Evolutionary conservation across 92 coral and sea anemone species (phyloP), one percentile per base, ranked within the genome.

Genomic region (Nematostella vectensis): DNA sequence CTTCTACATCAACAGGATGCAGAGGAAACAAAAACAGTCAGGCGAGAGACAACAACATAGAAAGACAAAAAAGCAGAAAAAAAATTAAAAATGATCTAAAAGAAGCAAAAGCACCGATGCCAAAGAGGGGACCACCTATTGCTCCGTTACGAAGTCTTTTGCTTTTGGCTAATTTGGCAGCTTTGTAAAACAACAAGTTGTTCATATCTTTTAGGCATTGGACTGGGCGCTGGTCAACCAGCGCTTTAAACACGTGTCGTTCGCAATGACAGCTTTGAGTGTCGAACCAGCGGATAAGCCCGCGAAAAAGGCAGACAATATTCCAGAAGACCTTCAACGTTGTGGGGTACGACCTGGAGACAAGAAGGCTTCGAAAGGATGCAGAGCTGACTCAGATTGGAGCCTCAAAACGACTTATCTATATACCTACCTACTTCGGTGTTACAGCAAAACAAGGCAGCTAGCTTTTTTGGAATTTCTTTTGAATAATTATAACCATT

Each of bases 351-450:
- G 63, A 58, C 48, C 31, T 58, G 25, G 63, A 58, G 38, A 58
- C 63, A 37, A 58, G 11, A 9, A 49, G 63, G 22, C 23, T 37
- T 3, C 31, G 51, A 17, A 58, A 58, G 51, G 63, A 58, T 4
- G 48, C 63, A 27, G 50, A 58, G 52, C 31, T 58, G 11, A 56
- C 62, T 47, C 51, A 56, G 26, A 25, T 31, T 31, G 2, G 39
- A 25, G 37, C 20, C 17, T 53, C n/a, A n/a, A n/a, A n/a, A n/a
- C n/a, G n/a, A n/a, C n/a, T n/a, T n/a, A n/a, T n/a, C n/a, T n/a
- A n/a, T n/a, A n/a, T n/a, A n/a, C n/a, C n/a, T n/a, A n/a, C n/a
- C n/a, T n/a, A n/a, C n/a, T n/a, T n/a, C n/a, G n/a, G n/a, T n/a
- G n/a, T n/a, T n/a, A n/a, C n/a, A n/a, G n/a, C n/a, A n/a, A n/a